Evolutionary conservation across 2,113 vertebrate genomes (phyloP), one percentile per base, ranked within the genome.

Genomic region (Daubentonia madagascariensis): DNA sequence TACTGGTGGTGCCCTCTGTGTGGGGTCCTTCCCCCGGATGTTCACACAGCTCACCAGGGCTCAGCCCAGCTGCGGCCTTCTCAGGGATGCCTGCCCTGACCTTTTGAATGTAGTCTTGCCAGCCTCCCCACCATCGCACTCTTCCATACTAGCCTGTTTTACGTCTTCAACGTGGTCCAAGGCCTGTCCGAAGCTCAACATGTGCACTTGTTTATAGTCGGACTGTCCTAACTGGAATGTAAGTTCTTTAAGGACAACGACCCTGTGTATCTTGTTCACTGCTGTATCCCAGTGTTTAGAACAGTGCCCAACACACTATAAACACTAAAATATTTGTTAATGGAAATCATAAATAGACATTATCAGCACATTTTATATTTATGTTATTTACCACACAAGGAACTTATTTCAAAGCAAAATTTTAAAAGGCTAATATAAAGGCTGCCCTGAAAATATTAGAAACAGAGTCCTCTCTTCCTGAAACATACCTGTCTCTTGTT

Each of bases 341-440:
- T 35, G 28, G 85, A 37, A 52, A 50, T 20, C 37, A 68, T 35
- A 67, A 93, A 68, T 59, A 54, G 2, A 61, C 14, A n/a, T 52
- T 23, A 65, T 70, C 85, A 85, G 79, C n/a, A 95, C 43, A 61
- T 65, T 94, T 54, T 86, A 40, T 57, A 52, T 7, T 81, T 81
- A 73, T 13, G 22, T 83, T 87, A 70, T 32, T 86, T 70, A 91
- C n/a, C 45, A 85, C 11, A 22, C 48, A 92, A 83, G 78, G 78
- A 89, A 85, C 61, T 85, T 68, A 75, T 16, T 80, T 80, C 52
- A 78, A 87, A 89, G 25, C 40, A 76, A 89, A 80, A 40, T 79
- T 86, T 76, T 57, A 79, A 92, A 91, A 94, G 22, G 52, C 23
- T 85, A 72, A 92, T n/a, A 68, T 30, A 91, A 94, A 72, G 28